Percentiles rank a stretch among this genome's conserved stretches.
phyloP scores from a whole-genome alignment of 2,888 invertebrate species.

The Aphodius sticticus region DNA sequence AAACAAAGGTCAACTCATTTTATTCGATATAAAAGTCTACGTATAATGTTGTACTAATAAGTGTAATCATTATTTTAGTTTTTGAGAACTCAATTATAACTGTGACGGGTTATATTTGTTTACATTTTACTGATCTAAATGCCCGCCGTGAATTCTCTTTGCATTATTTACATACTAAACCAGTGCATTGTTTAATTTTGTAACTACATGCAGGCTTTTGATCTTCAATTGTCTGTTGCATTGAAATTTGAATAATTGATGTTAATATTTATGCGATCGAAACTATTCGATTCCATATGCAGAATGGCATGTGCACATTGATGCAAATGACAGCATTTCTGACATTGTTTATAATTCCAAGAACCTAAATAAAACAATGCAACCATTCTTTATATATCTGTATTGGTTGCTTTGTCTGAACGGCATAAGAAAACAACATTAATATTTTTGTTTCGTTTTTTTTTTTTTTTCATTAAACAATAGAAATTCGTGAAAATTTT shows the following conservation, averaged over 20 bases:
- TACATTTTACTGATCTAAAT: not conserved
- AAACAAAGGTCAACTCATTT: not conserved
- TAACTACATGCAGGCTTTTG: not conserved
- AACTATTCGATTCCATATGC: not conserved
- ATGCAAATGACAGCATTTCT: not conserved
- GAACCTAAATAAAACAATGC: not conserved
- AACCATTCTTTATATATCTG: not conserved
- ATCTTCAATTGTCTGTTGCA: not conserved
- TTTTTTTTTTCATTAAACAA: too few relatives aligned
- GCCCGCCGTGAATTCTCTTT: not conserved
- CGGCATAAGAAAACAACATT: too few relatives aligned
- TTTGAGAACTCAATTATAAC: not conserved
- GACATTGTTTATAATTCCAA: not conserved
- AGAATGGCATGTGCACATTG: not conserved
- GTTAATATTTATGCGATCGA: not conserved
- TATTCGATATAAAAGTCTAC: not conserved
- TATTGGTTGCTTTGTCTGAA: too few relatives aligned
- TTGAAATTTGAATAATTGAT: not conserved
- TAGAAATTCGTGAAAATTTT: too few relatives aligned
- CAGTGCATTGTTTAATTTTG: not conserved
- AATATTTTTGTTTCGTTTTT: too few relatives aligned
- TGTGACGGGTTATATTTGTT: not conserved
- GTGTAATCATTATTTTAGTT: not conserved
- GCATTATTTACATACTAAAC: not conserved
- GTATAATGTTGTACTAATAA: not conserved